Conservation (phyloP, 53 echinoderm and acorn worm species). For the Crossaster papposus region DNA sequence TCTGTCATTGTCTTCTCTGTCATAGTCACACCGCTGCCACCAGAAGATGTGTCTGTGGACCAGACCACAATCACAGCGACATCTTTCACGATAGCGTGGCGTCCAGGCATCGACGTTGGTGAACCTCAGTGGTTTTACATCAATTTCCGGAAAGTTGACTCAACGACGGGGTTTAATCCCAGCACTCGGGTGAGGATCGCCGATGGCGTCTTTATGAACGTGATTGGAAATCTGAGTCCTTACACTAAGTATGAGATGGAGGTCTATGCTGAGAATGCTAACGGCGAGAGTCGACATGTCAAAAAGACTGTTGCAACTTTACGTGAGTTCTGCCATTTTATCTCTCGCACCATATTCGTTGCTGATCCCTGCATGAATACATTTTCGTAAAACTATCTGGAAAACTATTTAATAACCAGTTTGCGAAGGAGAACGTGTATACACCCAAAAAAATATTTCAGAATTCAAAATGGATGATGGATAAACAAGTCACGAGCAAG, state of each 20-base stretch:
- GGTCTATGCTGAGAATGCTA: not conserved
- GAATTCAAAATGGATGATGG: too few species aligned
- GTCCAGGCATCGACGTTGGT: not conserved
- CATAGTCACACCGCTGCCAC: not conserved
- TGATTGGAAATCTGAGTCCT: not conserved
- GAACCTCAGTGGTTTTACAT: slow-evolving; percentile 9
- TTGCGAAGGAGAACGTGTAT: too few species aligned
- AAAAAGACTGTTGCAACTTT: not conserved
- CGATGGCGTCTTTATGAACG: not conserved
- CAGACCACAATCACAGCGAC: not conserved
- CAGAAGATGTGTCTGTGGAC: not conserved
- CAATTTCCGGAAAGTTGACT: slow-evolving; percentile 1
- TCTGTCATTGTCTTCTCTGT: not conserved
- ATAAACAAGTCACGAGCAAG: too few species aligned
- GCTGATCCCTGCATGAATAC: too few species aligned
- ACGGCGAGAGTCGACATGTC: not conserved
- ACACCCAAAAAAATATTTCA: too few species aligned
- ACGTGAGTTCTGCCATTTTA: not conserved
- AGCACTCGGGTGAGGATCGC: not conserved
- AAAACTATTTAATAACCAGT: too few species aligned
- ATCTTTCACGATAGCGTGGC: not conserved
- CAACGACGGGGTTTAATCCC: not conserved
- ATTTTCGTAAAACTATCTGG: too few species aligned
- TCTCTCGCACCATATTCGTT: not conserved
- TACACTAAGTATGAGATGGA: slow-evolving; percentile 14